Evolutionary conservation across 2,113 vertebrate genomes (phyloP).

Genomic region (Brachirus orientalis): DNA sequence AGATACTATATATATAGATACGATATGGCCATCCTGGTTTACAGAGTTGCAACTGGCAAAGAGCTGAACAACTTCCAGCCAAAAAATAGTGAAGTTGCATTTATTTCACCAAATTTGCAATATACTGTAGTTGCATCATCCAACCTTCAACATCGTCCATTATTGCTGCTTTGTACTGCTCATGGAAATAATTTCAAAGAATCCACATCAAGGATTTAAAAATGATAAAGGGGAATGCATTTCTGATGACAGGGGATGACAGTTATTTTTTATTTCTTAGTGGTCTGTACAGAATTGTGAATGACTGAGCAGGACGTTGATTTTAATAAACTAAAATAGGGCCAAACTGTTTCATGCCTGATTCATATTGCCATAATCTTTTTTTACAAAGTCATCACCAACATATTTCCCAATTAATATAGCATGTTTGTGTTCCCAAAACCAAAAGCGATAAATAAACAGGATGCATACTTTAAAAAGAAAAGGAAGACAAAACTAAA

Average conservation of each 20-base stretch:
- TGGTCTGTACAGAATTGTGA: neutral
- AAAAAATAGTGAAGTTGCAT: too few species aligned
- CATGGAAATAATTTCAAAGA: constrained; percentile 29
- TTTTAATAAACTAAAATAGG: neutral
- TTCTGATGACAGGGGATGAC: neutral
- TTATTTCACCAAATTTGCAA: constrained; percentile 42
- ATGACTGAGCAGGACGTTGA: neutral
- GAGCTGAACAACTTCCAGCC: neutral
- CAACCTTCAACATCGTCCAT: constrained; percentile 33
- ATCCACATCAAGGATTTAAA: constrained; percentile 7
- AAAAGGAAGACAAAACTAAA: too few species aligned
- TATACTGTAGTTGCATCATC: constrained; percentile 15
- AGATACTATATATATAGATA: constrained; percentile 5
- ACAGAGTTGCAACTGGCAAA: constrained; percentile 1
- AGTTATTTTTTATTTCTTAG: neutral
- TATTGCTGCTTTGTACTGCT: constrained; percentile 25
- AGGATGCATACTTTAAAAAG: too few species aligned
- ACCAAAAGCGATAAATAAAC: neutral
- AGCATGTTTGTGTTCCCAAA: neutral
- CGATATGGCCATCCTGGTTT: neutral
- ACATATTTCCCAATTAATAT: neutral
- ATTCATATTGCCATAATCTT: neutral
- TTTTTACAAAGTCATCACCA: neutral
- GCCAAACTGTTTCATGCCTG: neutral
- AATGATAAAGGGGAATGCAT: neutral